These are phyloP conservation scores for Toxotes chatareus DNA, from an alignment of 2,113 vertebrate species.

Conservation along the genomic window DNA sequence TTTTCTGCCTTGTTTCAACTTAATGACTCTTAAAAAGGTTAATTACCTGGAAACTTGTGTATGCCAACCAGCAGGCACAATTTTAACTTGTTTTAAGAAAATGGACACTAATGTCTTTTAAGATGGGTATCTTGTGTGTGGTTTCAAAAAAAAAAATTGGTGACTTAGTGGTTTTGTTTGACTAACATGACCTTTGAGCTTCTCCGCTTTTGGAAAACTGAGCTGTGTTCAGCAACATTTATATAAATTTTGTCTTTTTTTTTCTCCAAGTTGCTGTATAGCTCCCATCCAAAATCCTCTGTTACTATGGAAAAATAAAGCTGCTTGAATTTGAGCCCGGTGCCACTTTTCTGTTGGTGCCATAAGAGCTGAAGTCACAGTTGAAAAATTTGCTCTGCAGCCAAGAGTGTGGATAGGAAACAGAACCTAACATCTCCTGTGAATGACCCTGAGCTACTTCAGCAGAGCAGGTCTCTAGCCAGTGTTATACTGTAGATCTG, in stretches of 20 bases:
- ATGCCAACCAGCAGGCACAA: neutral
- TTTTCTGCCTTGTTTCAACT: neutral
- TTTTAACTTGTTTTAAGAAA: neutral
- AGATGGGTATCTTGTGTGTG: neutral
- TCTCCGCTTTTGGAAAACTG: constrained; percentile 28
- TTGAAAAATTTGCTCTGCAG: constrained; percentile 12
- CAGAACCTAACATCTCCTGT: constrained; percentile 31
- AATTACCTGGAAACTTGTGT: neutral
- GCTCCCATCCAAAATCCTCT: neutral
- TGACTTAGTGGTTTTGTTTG: constrained; percentile 23
- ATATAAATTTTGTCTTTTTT: neutral
- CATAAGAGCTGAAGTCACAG: constrained; percentile 24
- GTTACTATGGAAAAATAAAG: constrained; percentile 30
- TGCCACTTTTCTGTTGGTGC: constrained; percentile 13
- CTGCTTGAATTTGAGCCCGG: neutral
- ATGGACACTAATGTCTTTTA: neutral
- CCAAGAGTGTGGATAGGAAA: constrained; percentile 41
- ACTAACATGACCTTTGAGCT: constrained; percentile 18
- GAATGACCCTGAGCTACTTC: constrained; percentile 22
- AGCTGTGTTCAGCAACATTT: constrained; percentile 31
- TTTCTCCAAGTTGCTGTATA: neutral
- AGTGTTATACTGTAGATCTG: neutral
- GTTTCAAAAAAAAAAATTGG: neutral
- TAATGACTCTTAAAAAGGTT: neutral
- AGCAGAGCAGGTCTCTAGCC: neutral